Percentiles rank a stretch among this genome's conserved stretches.
These are phyloP conservation scores for Patella caerulea DNA, from an alignment of 2,888 invertebrate species.

Conservation along the genomic window DNA sequence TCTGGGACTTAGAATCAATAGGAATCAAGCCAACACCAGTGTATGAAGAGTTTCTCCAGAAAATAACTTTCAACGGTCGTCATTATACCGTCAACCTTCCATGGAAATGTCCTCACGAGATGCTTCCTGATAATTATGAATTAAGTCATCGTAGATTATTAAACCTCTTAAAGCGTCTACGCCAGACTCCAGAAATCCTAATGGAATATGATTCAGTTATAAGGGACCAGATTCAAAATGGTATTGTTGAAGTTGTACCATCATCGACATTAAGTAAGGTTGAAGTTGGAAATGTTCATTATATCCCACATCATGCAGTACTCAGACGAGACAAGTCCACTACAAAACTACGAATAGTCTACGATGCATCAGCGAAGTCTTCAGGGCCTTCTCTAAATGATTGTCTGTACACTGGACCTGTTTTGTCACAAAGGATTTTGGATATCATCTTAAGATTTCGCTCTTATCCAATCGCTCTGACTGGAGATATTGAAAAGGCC, in stretches of 20 bases:
- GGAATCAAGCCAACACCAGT: not conserved
- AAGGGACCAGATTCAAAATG: not conserved
- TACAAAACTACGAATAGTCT: not conserved
- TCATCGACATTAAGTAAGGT: not conserved
- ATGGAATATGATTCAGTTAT: not conserved
- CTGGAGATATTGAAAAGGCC: not conserved
- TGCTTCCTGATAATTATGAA: constrained; percentile 1
- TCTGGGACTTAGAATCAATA: constrained; percentile 3
- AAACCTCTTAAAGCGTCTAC: not conserved
- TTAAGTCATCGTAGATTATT: not conserved
- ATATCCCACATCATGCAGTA: not conserved
- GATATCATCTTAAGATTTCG: not conserved
- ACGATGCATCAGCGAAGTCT: not conserved
- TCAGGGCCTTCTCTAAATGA: not conserved
- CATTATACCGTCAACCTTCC: not conserved
- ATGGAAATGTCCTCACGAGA: not conserved
- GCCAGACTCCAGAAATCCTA: not conserved
- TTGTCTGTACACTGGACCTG: not conserved
- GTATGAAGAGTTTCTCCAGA: not conserved
- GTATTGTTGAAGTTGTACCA: not conserved
- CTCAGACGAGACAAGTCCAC: not conserved
- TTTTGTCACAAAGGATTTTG: not conserved
- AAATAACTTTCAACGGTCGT: not conserved
- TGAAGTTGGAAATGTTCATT: not conserved
- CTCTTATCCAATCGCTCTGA: not conserved